Conservation (phyloP, 2,888 invertebrate species). For the Halictus quadricinctus region DNA sequence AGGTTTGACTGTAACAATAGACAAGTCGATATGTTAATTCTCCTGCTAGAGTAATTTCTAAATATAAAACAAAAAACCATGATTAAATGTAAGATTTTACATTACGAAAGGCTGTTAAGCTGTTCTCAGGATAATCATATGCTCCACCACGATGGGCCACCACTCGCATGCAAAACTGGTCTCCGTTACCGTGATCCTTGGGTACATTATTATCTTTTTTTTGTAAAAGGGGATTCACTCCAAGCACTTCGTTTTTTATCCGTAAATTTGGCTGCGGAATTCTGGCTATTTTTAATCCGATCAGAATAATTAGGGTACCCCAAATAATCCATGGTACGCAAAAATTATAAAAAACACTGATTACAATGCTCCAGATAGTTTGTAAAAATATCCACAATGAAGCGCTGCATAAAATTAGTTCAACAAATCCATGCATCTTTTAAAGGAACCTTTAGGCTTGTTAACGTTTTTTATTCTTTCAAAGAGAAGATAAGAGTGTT, state of each 20-base stretch:
- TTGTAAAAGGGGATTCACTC: slow-evolving; percentile 73
- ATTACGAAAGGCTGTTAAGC: slow-evolving; percentile 88
- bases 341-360: slow-evolving; percentile 72
- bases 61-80: slow-evolving; percentile 27
- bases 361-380: slow-evolving; percentile 65
- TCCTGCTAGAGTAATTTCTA: slow-evolving; percentile 7
- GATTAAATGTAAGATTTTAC: slow-evolving; percentile 82
- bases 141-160: slow-evolving; percentile 91
- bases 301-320: slow-evolving; percentile 70
- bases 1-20: not conserved
- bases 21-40: slow-evolving; percentile 21
- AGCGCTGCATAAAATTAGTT: slow-evolving; percentile 69
- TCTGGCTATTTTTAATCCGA: slow-evolving; percentile 70
- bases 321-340: slow-evolving; percentile 78
- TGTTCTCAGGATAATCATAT: slow-evolving; percentile 92
- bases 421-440: slow-evolving; percentile 64
- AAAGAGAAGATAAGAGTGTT: slow-evolving; percentile 17
- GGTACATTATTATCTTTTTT: slow-evolving; percentile 61
- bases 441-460: slow-evolving; percentile 52
- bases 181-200: slow-evolving; percentile 69
- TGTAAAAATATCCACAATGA: slow-evolving; percentile 75
- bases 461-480: slow-evolving; percentile 37
- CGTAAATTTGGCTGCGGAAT: slow-evolving; percentile 73
- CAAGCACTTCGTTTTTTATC: slow-evolving; percentile 75
- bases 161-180: slow-evolving; percentile 83